Percentiles rank a stretch among this genome's conserved stretches.
Conservation (phyloP, 2,888 invertebrate species). For the Heliconius sara region DNA sequence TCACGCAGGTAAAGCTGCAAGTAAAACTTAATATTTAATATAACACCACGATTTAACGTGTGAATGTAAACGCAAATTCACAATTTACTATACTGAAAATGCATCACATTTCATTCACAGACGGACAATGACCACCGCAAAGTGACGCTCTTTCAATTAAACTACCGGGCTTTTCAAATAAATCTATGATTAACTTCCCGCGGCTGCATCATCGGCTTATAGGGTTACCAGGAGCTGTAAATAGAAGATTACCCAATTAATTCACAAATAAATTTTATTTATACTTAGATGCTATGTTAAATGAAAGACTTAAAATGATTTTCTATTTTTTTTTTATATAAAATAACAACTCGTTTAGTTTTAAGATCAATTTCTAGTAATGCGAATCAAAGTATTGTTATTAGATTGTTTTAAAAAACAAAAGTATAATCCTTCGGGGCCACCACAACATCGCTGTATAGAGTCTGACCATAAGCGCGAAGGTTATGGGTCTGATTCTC, state of each 20-base stretch:
- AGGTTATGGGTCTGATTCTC: too few species aligned
- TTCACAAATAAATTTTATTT: background rate
- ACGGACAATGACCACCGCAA: slow-evolving; percentile 48
- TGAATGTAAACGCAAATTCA: slow-evolving; percentile 24
- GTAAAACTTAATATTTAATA: background rate
- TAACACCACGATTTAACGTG: slow-evolving; percentile 3
- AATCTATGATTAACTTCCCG: slow-evolving; percentile 59
- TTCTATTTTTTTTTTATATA: too few species aligned
- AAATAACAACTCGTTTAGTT: too few species aligned
- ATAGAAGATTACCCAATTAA: background rate
- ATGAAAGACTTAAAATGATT: too few species aligned
- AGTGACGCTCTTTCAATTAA: slow-evolving; percentile 57
- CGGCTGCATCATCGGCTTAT: slow-evolving; percentile 43
- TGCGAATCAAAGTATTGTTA: too few species aligned
- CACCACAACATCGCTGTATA: too few species aligned
- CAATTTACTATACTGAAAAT: slow-evolving; percentile 33
- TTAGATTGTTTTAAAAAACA: too few species aligned
- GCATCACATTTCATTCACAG: slow-evolving; percentile 51
- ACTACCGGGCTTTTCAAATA: slow-evolving; percentile 51
- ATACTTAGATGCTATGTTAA: background rate
- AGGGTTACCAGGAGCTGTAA: slow-evolving; percentile 11
- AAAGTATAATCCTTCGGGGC: too few species aligned
- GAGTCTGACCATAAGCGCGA: too few species aligned
- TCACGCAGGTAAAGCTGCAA: too few species aligned
- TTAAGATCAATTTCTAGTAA: too few species aligned